Percentiles rank a stretch among this genome's conserved stretches.
phyloP scores from a whole-genome alignment of 2,797 vertebrate genomes.

The Hirundo rustica region DNA sequence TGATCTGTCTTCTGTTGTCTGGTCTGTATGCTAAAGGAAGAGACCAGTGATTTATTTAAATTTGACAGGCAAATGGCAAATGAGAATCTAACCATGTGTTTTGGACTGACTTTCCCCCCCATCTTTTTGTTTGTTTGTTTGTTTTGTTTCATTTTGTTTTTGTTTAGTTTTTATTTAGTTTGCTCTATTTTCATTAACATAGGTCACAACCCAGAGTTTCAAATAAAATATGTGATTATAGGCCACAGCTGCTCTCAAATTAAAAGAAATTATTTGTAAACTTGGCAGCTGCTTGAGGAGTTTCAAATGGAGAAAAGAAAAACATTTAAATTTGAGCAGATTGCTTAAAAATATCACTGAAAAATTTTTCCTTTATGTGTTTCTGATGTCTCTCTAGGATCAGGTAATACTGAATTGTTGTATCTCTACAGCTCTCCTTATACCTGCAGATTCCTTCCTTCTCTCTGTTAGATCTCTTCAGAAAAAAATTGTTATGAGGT shows the following conservation, averaged over 20 bases:
- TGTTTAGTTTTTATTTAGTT: neutral
- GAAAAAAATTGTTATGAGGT: neutral
- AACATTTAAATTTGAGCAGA: neutral
- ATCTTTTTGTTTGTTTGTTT: neutral
- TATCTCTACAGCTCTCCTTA: neutral
- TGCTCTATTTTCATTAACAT: constrained; percentile 1
- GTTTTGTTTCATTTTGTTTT: neutral
- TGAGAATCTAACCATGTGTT: neutral
- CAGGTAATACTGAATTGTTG: neutral
- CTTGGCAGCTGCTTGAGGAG: constrained; percentile 47
- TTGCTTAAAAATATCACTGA: neutral
- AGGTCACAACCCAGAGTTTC: neutral
- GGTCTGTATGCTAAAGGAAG: neutral
- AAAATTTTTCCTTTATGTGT: neutral
- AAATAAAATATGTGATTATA: constrained; percentile 53
- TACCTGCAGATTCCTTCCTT: neutral
- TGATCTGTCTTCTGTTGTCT: neutral
- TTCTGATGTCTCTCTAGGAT: neutral
- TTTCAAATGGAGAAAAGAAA: constrained; percentile 4
- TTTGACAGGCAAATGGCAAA: constrained; percentile 24
- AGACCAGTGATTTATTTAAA: neutral
- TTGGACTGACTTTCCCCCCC: neutral
- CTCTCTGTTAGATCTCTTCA: neutral
- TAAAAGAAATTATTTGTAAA: constrained; percentile 53
- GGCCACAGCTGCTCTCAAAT: constrained; percentile 28